Percentiles rank a stretch among this genome's conserved stretches.
These are phyloP conservation scores for Mayetiola destructor DNA, from an alignment of 2,888 invertebrate species.

Conservation along the genomic window DNA sequence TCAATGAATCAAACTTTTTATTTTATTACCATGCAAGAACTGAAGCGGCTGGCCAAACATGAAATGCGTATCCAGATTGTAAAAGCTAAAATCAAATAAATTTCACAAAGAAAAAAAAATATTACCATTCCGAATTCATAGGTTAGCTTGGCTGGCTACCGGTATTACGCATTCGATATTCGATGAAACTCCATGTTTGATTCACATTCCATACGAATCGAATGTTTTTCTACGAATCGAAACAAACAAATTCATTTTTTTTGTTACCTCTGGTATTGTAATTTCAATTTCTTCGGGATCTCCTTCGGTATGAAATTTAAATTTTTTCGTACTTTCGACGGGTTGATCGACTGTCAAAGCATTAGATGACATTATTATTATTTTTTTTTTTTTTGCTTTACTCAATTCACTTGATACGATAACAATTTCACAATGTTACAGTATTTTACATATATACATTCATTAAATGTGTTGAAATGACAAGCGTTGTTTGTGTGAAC, in stretches of 20 bases:
- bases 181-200: constrained; percentile 6
- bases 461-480: too few relatives aligned
- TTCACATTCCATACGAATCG: background rate
- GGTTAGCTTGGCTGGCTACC: constrained; percentile 8
- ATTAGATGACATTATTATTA: constrained; percentile 9
- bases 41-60: constrained; percentile 91
- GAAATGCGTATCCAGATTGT: constrained; percentile 82
- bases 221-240: too few relatives aligned
- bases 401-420: background rate
- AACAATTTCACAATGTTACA: background rate
- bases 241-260: too few relatives aligned
- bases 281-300: constrained; percentile 59
- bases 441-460: background rate
- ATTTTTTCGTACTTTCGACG: constrained; percentile 62
- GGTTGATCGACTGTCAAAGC: constrained; percentile 41
- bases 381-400: background rate
- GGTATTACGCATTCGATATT: constrained; percentile 2
- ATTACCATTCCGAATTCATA: background rate
- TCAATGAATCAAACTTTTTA: constrained; percentile 47
- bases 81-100: constrained; percentile 42
- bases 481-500: background rate
- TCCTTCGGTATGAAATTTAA: constrained; percentile 59
- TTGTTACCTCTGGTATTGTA: constrained; percentile 57
- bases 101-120: background rate
- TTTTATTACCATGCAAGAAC: constrained; percentile 55